A percentile compares a stretch with the other conserved stretches of the same genome.
Conservation (phyloP, 2,113 vertebrate genomes). For the Rhinolophus ferrumequinum region DNA sequence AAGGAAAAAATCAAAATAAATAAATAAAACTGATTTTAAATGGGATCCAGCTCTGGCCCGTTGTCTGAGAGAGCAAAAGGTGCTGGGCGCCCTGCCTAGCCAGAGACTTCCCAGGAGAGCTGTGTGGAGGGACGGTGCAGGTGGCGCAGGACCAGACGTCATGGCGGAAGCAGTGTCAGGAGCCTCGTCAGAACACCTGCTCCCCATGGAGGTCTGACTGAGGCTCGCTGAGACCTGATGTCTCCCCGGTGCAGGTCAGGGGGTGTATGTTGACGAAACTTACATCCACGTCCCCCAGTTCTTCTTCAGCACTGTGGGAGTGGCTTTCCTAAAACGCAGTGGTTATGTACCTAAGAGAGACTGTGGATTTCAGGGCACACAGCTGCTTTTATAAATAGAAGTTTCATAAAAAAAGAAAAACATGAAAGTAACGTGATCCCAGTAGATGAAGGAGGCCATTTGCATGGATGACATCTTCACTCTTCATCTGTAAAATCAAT, state of each 20-base stretch:
- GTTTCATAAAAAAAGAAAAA: not conserved
- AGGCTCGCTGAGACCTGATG: not conserved
- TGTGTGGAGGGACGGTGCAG: not conserved
- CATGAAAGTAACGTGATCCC: not conserved
- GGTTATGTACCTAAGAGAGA: not conserved
- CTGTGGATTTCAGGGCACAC: not conserved
- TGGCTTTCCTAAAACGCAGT: not conserved
- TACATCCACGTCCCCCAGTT: not conserved
- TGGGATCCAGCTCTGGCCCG: not conserved
- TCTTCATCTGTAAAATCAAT: not conserved
- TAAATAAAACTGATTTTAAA: not conserved
- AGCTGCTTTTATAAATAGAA: not conserved
- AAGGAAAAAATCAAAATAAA: not conserved
- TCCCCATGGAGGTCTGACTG: not conserved
- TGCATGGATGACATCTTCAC: not conserved
- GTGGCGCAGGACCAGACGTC: fast-evolving
- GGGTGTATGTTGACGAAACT: not conserved
- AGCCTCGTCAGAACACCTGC: not conserved
- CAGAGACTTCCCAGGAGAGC: not conserved
- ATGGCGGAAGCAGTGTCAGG: fast-evolving
- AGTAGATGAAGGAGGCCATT: not conserved
- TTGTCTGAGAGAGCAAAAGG: not conserved
- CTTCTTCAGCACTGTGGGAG: not conserved
- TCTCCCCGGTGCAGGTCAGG: not conserved
- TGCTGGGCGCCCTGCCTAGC: not conserved